Base-by-base conservation (phyloP, 2,888 invertebrate genomes). In the Xylota sylvarum region DNA sequence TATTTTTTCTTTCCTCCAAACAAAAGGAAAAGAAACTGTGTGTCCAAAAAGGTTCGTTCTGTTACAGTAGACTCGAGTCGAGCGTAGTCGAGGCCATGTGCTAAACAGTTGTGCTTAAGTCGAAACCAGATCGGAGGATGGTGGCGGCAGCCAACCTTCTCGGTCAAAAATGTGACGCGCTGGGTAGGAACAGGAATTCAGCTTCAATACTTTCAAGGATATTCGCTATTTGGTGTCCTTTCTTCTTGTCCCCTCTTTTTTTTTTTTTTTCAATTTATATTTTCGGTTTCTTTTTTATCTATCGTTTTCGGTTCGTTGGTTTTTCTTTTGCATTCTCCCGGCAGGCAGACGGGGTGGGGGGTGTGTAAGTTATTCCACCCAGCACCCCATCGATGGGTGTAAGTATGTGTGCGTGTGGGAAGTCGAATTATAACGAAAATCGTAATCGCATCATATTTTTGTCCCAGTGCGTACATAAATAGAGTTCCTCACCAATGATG, bases 391-490 rank as follows among this genome's bases (percentile, higher is more conserved):
- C 37, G 35, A 14, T 1, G 6, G 17, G 19, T 7, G 48, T 62
- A 62, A 52, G 37, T 55, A 55, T 35, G 46, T 35, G 43, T 50
- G 43, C 14, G 55, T 43, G 27, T 65, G 48, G 52, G 52, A 65
- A 85, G 67, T 77, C 67, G 72, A 86, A 77, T 77, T 86, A 69
- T 81, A 81, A 81, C 48, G 64, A 79, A 76, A 79, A 32, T 64
- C 69, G 80, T 86, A 86, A 86, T 86, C 86, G 81, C 86, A 86
- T 86, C 72, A 81, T 77, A 86, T 81, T 86, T 81, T 86, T 81
- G 86, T 81, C 77, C 86, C 86, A 86, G 77, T 86, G 86, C 86
- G 86, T 81, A 81, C 77, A 67, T 81, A 86, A 81, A 81, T 86
- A 81, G 72, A 86, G 77, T 67, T 77, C 52, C 72, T 67, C 72